phyloP scores from a whole-genome alignment of 2,888 invertebrate genomes.

The Steinernema hermaphroditum region DNA sequence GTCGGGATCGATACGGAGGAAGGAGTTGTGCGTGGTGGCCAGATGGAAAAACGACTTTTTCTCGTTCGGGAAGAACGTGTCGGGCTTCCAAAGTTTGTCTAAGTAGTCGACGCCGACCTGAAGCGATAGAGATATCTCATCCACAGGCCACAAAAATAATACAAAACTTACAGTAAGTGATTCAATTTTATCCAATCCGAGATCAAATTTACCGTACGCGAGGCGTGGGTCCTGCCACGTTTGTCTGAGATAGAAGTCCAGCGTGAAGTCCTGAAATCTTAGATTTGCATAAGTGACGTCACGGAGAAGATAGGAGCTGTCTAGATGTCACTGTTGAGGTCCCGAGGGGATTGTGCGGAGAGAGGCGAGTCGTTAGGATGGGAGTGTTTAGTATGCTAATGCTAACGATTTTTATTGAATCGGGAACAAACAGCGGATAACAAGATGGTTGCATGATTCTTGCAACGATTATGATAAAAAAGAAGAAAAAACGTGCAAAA shows the following conservation, averaged over 20 bases:
- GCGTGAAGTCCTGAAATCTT: slow-evolving; percentile 59
- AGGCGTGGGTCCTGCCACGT: slow-evolving; percentile 96
- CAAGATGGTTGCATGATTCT: no score
- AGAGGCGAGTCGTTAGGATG: neutral
- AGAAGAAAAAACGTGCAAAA: no score
- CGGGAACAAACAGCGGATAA: no score
- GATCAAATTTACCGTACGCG: slow-evolving; percentile 79
- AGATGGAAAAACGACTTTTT: slow-evolving; percentile 99
- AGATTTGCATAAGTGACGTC: slow-evolving; percentile 1
- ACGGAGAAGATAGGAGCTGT: neutral
- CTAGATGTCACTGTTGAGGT: neutral
- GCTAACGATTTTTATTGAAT: slow-evolving; percentile 2
- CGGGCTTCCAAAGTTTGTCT: slow-evolving; percentile 98
- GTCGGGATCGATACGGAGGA: slow-evolving; percentile 91
- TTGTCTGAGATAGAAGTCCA: slow-evolving; percentile 90
- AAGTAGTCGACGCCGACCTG: slow-evolving; percentile 70
- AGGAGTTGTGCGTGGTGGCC: slow-evolving; percentile 99
- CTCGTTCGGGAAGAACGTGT: slow-evolving; percentile 99
- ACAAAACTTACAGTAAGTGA: slow-evolving; percentile 70
- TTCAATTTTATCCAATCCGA: slow-evolving; percentile 49
- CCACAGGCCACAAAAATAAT: no score
- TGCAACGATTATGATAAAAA: no score
- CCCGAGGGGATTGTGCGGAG: neutral
- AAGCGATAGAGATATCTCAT: neutral
- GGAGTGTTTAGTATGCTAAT: neutral